A percentile compares a stretch with the other conserved stretches of the same genome.
These are phyloP conservation scores for Protodeltote pygarga DNA, from an alignment of 2,888 invertebrate species.

Conservation along the genomic window DNA sequence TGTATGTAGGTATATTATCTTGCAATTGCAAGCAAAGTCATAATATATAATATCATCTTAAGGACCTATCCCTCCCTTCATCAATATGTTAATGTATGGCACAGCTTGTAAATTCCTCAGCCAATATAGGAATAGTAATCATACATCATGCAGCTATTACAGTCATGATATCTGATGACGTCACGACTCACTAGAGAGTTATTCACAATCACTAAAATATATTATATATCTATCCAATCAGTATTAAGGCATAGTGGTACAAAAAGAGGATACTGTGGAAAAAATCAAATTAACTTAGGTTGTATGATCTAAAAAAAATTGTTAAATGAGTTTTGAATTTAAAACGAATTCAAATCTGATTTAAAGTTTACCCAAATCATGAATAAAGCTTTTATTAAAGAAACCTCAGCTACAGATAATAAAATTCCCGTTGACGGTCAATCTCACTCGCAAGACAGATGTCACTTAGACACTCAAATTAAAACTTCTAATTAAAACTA, in stretches of 20 bases:
- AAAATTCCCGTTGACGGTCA: too few relatives aligned
- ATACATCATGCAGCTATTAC: too few relatives aligned
- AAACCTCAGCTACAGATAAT: too few relatives aligned
- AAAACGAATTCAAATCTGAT: background rate
- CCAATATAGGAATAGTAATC: conserved; percentile 1
- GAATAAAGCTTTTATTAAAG: too few relatives aligned
- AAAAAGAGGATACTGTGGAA: background rate
- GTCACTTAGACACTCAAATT: conserved; percentile 4
- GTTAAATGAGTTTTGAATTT: too few relatives aligned
- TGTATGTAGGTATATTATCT: too few relatives aligned
- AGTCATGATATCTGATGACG: conserved; percentile 16
- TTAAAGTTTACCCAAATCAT: too few relatives aligned
- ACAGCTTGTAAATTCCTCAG: conserved; percentile 20
- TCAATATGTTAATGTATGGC: conserved; percentile 25
- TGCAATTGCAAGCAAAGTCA: background rate
- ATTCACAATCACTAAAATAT: conserved; percentile 2
- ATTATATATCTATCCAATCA: conserved; percentile 6
- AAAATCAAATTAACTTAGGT: background rate
- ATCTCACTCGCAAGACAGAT: too few relatives aligned
- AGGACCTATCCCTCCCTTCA: conserved; percentile 10
- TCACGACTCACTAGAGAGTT: background rate
- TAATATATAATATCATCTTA: too few relatives aligned
- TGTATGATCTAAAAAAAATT: too few relatives aligned
- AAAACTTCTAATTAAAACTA: conserved; percentile 19
- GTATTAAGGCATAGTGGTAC: background rate